Evolutionary conservation across 2,797 vertebrate species (phyloP), one percentile per base, ranked within the genome.

Genomic region (Acanthis flammea): DNA sequence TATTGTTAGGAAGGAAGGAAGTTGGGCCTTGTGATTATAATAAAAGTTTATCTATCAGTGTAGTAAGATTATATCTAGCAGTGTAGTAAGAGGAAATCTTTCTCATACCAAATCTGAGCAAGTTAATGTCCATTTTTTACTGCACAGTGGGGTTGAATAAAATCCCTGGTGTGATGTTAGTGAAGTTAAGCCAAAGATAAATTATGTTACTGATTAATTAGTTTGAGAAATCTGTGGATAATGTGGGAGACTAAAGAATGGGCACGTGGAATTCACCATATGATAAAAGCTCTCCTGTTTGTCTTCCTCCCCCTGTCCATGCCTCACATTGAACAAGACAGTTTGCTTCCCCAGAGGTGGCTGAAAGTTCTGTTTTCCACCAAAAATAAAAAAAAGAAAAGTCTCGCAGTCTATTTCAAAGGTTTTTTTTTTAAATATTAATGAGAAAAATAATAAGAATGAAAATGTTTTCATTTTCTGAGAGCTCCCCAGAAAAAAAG

Each of bases 381-480:
- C 18, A 80, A 75, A 91, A 68, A 30, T 39, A 33, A 58, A 74
- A 53, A 53, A 58, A 39, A 53, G 33, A 60, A 79, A 70, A 84
- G 14, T 50, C 91, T 31, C 53, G 4, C n/a, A 57, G n/a, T 67
- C 51, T 73, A 39, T 73, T 92, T 82, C 61, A 88, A 61, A 60
- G 35, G 23, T 2, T 53, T 24, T 71, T 35, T 35, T 50, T 65
- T 5, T 0, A 16, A 71, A 70, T 86, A 82, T 85, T 89, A 80
- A 77, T 85, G 72, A 88, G 67, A 85, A 87, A 81, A 93, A 90
- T 53, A 73, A 42, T 63, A 88, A 2, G 6, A 76, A 78, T 67
- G 22, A 92, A 73, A 60, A 81, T 60, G n/a, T 60, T 90, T 92
- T 84, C 41, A 39, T 94, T 88, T 90, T 79, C 42, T 79, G 83